Percentiles rank a stretch among this genome's conserved stretches.
Evolutionary conservation across 2,113 vertebrate species (phyloP).

Genomic region (Brachyhypopomus occidentalis): DNA sequence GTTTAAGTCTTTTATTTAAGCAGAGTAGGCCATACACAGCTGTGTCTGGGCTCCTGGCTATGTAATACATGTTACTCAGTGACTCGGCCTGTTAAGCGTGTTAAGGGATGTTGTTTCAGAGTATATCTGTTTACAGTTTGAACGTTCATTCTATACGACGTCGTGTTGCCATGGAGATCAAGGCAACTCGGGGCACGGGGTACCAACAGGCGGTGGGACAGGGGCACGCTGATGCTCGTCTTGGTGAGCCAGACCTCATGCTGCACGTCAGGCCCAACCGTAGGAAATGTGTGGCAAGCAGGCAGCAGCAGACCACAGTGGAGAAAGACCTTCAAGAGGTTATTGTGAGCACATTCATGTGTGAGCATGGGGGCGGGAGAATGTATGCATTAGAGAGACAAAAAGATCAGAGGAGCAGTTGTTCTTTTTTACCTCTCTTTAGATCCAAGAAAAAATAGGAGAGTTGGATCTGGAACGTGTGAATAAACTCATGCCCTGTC

Average conservation of each 20-base stretch:
- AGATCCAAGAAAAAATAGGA: conserved; percentile 57
- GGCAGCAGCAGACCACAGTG: conserved; percentile 5
- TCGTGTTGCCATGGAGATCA: conserved; percentile 45
- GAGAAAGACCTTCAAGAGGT: conserved; percentile 49
- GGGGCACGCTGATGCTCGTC: neutral
- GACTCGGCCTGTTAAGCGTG: neutral
- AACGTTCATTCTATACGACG: conserved; percentile 51
- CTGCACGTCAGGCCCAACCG: neutral
- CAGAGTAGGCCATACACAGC: too few relatives aligned
- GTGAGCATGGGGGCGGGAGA: neutral
- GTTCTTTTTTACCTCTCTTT: neutral
- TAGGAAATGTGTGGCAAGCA: neutral
- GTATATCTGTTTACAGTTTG: conserved; percentile 54
- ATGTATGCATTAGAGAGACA: neutral
- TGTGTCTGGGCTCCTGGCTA: too few relatives aligned
- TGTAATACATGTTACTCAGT: too few relatives aligned
- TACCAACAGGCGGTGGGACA: neutral
- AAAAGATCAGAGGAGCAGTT: neutral
- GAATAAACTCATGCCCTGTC: conserved; percentile 51
- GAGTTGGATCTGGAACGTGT: conserved; percentile 46
- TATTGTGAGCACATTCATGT: neutral
- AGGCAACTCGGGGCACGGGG: conserved; percentile 23
- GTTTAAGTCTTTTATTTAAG: too few relatives aligned
- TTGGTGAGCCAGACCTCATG: neutral
- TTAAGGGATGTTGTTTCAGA: neutral